A percentile compares a stretch with the other conserved stretches of the same genome.
Conservation (phyloP, 2,113 vertebrate species). For the Anseranas semipalmata region DNA sequence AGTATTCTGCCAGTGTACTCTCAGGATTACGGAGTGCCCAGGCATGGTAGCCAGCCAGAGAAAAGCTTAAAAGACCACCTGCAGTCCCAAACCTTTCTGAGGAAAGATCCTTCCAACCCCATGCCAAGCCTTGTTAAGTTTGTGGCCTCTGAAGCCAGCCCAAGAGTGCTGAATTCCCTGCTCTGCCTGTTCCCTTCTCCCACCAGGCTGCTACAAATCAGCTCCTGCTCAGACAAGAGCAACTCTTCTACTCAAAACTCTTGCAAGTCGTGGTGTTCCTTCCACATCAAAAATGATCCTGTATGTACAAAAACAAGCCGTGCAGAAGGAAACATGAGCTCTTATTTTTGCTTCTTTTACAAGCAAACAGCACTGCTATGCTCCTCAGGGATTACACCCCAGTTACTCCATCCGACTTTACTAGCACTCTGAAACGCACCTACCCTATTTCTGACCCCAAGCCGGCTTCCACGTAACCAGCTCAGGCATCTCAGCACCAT, state of each 20-base stretch:
- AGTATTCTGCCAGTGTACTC: background rate
- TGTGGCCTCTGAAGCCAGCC: background rate
- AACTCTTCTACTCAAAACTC: background rate
- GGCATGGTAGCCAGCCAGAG: background rate
- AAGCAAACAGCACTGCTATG: background rate
- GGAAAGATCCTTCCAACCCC: background rate
- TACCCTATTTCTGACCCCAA: background rate
- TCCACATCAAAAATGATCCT: background rate
- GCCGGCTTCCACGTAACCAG: background rate
- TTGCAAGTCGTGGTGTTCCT: background rate
- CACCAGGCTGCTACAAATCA: background rate
- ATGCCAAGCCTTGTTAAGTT: background rate
- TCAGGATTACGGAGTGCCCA: background rate
- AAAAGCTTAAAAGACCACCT: background rate
- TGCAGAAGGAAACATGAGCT: background rate
- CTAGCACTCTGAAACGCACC: background rate
- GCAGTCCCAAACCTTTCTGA: background rate
- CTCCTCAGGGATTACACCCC: background rate
- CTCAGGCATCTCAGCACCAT: accelerated
- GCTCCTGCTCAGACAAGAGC: background rate
- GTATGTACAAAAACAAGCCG: background rate
- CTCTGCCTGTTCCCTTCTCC: background rate
- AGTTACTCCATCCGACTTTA: background rate
- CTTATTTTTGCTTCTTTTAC: background rate
- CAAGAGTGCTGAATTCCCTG: accelerated